phyloP scores from a whole-genome alignment of 2,797 vertebrate species.

The Sarcoramphus papa region DNA sequence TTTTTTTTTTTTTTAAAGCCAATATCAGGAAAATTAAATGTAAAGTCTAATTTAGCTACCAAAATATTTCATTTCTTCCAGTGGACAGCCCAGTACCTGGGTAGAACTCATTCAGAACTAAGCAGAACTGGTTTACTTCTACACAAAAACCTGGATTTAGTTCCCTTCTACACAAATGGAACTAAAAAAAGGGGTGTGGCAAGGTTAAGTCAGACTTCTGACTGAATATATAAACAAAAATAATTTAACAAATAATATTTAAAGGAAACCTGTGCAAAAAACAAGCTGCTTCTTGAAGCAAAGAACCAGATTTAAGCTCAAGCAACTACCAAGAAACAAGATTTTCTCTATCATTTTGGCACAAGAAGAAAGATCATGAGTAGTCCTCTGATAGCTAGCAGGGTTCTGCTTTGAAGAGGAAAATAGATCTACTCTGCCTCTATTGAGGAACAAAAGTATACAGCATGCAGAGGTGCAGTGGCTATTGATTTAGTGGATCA shows the following conservation, averaged over 20 bases:
- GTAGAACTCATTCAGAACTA: not conserved
- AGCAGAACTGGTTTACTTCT: not conserved
- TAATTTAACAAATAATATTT: not conserved
- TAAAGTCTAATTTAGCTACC: not conserved
- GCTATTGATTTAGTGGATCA: not conserved
- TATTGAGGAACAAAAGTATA: not conserved
- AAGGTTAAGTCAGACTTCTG: not conserved
- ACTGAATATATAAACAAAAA: not conserved
- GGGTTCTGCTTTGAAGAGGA: not conserved
- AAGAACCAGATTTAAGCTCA: not conserved
- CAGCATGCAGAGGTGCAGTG: fast-evolving
- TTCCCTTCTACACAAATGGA: not conserved
- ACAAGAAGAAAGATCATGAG: not conserved
- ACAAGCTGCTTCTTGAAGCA: not conserved
- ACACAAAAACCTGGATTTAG: not conserved
- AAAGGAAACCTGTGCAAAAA: not conserved
- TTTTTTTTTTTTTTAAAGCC: not conserved
- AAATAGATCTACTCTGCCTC: not conserved
- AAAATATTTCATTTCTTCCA: not conserved
- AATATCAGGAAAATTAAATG: not conserved
- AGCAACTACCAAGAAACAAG: not conserved
- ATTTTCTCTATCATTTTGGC: not conserved
- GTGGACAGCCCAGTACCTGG: not conserved
- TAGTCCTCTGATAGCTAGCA: not conserved
- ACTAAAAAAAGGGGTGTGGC: not conserved